Evolutionary conservation across 2,888 invertebrate genomes (phyloP).

Genomic region (Amphipoea oculea): DNA sequence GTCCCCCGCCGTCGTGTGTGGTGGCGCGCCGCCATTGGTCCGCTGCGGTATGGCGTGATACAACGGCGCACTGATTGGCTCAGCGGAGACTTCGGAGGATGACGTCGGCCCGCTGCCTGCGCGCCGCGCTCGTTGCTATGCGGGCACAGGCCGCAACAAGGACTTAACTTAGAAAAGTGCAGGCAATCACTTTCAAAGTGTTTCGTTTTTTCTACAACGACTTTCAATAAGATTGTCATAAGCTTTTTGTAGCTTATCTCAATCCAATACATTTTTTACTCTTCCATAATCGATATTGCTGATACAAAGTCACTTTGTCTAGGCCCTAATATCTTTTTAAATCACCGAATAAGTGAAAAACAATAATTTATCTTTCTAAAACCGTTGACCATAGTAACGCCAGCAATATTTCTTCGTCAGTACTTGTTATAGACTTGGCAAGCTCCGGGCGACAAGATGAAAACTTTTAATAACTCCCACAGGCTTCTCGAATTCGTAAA

Average conservation of each 20-base stretch:
- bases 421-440: constrained; percentile 42
- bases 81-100: too few relatives aligned
- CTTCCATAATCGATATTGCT: neutral
- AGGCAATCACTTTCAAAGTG: neutral
- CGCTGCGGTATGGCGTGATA: too few relatives aligned
- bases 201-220: neutral
- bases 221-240: neutral
- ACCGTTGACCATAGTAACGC: neutral
- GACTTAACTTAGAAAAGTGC: neutral
- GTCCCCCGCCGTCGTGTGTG: too few relatives aligned
- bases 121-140: too few relatives aligned
- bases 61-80: too few relatives aligned
- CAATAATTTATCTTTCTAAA: constrained; percentile 1
- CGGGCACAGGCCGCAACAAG: too few relatives aligned
- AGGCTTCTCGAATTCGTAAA: constrained; percentile 55
- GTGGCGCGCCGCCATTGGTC: too few relatives aligned
- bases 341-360: constrained; percentile 4
- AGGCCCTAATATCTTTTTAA: neutral
- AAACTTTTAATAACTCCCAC: constrained; percentile 67
- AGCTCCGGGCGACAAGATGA: constrained; percentile 44
- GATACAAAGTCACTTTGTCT: neutral
- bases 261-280: neutral
- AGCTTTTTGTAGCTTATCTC: too few relatives aligned
- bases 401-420: constrained; percentile 34
- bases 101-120: too few relatives aligned